Conservation (phyloP, 2,888 invertebrate genomes). For the Hetaerina titia region DNA sequence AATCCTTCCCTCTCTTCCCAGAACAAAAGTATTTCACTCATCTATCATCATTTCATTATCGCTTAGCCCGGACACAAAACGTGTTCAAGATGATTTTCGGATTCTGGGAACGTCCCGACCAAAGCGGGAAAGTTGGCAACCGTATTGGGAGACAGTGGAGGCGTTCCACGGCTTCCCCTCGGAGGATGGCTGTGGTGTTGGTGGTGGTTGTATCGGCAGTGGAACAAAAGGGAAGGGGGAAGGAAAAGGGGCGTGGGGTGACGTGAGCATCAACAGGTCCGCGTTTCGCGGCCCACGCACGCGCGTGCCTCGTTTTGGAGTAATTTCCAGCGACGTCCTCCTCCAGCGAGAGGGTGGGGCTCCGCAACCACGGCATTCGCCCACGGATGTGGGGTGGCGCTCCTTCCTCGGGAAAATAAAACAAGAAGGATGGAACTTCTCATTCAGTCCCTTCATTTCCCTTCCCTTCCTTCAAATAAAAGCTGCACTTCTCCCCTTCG, state of each 20-base stretch:
- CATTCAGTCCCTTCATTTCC: neutral
- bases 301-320: neutral
- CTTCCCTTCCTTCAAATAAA: neutral
- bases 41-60: too few relatives aligned
- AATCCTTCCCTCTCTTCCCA: too few relatives aligned
- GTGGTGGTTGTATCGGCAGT: neutral
- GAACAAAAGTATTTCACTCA: too few relatives aligned
- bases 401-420: neutral
- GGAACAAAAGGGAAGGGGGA: neutral
- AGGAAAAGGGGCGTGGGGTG: neutral
- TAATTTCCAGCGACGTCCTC: neutral
- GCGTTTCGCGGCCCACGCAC: neutral
- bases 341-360: neutral
- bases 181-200: neutral
- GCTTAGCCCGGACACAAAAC: too few relatives aligned
- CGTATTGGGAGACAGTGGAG: too few relatives aligned
- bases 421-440: neutral
- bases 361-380: too few relatives aligned
- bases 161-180: too few relatives aligned
- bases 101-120: too few relatives aligned
- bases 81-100: too few relatives aligned
- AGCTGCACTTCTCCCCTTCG: too few relatives aligned
- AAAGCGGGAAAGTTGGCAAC: too few relatives aligned
- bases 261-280: neutral
- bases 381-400: neutral